phyloP scores from a whole-genome alignment of 2,113 vertebrate genomes.

The Lathamus discolor region DNA sequence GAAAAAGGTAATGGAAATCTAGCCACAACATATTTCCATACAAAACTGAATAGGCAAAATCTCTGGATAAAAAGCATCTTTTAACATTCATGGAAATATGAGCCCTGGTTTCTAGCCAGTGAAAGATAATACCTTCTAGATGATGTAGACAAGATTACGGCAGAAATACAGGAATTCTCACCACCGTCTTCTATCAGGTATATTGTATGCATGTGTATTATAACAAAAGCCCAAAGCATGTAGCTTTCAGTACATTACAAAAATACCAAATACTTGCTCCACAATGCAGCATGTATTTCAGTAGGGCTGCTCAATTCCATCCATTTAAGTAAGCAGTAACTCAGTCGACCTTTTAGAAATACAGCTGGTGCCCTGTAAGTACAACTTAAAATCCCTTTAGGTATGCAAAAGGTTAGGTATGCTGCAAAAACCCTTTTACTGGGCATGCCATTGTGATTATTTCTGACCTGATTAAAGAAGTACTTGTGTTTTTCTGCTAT shows the following conservation, averaged over 20 bases:
- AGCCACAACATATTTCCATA: neutral
- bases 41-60: neutral
- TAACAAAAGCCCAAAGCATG: accelerated
- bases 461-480: neutral
- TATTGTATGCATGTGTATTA: neutral
- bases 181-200: neutral
- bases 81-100: neutral
- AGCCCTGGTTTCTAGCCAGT: neutral
- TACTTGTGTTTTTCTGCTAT: neutral
- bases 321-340: neutral
- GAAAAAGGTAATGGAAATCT: neutral
- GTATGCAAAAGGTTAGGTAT: neutral
- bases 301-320: neutral
- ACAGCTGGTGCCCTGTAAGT: neutral
- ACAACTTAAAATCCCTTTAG: neutral
- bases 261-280: neutral
- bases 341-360: neutral
- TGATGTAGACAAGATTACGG: neutral
- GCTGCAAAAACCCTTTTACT: neutral
- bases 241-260: neutral
- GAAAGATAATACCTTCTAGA: neutral
- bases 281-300: neutral
- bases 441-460: neutral
- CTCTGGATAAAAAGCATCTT: neutral
- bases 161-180: neutral